Percentiles rank a stretch among this genome's conserved stretches.
phyloP scores from a whole-genome alignment of 2,797 vertebrate species.

The Argyrosomus regius region DNA sequence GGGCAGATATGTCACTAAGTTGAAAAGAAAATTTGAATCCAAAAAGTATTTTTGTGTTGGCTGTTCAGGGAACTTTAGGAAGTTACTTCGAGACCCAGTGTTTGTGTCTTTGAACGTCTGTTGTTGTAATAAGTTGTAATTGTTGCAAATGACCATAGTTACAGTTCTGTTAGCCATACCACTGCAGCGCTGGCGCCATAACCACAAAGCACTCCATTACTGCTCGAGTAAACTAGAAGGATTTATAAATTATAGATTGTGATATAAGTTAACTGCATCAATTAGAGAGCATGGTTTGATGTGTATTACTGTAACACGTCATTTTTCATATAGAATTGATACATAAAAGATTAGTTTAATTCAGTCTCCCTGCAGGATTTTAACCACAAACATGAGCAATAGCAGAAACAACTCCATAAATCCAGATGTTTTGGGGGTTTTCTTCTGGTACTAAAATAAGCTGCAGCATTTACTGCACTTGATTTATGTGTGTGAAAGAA shows the following conservation, averaged over 20 bases:
- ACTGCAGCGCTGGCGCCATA: constrained; percentile 19
- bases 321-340: not conserved
- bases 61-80: not conserved
- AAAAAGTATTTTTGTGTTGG: not conserved
- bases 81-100: not conserved
- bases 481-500: not conserved
- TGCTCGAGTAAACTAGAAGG: constrained; percentile 10
- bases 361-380: not conserved
- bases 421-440: not conserved
- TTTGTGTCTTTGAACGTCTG: constrained; percentile 14
- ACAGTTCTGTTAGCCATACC: not conserved
- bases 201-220: constrained; percentile 20
- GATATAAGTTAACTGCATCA: constrained; percentile 12
- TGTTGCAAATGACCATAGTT: constrained; percentile 26
- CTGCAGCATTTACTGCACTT: not conserved
- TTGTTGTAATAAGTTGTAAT: constrained; percentile 15
- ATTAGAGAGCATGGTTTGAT: not conserved
- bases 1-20: not conserved
- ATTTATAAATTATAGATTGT: constrained; percentile 42
- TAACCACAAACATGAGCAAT: not conserved
- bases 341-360: not conserved
- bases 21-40: constrained; percentile 6
- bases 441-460: not conserved
- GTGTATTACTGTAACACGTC: not conserved
- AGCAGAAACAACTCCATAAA: not conserved